Percentiles rank a stretch among this genome's conserved stretches.
These are phyloP conservation scores for Scaptodrosophila lebanonensis DNA, from an alignment of 1,140 invertebrate genomes.

Conservation along the genomic window DNA sequence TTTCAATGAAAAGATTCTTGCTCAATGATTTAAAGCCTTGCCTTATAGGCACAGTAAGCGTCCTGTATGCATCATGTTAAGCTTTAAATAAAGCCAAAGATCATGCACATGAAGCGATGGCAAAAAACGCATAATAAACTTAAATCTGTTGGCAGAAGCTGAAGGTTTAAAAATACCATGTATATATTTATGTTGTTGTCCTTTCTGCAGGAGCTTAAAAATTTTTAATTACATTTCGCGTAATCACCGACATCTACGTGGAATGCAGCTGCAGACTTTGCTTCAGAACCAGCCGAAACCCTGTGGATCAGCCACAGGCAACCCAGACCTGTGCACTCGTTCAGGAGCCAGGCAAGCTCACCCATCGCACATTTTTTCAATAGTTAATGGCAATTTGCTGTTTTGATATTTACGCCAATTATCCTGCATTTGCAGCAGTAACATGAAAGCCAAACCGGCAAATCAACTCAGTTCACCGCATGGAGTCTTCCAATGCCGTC, in stretches of 20 bases:
- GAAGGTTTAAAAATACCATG: slow-evolving; percentile 49
- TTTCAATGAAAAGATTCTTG: no score
- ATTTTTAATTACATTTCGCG: slow-evolving; percentile 74
- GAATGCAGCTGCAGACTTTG: background rate
- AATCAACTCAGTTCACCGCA: slow-evolving; percentile 24
- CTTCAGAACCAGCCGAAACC: background rate
- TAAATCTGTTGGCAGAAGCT: slow-evolving; percentile 21
- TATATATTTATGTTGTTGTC: slow-evolving; percentile 33
- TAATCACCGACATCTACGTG: slow-evolving; percentile 67
- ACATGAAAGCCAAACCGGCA: slow-evolving; percentile 38
- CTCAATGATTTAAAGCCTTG: no score
- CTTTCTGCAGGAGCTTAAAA: slow-evolving; percentile 51
- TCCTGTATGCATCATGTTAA: slow-evolving; percentile 42
- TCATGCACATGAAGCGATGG: slow-evolving; percentile 20
- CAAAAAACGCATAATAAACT: slow-evolving; percentile 14
- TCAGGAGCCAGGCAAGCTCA: slow-evolving; percentile 17
- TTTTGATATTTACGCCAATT: slow-evolving; percentile 76
- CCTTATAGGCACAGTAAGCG: no score
- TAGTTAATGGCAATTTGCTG: slow-evolving; percentile 75
- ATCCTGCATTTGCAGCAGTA: slow-evolving; percentile 51
- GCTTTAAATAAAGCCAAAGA: slow-evolving; percentile 34
- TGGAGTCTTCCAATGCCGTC: slow-evolving; percentile 9
- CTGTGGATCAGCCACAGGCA: background rate
- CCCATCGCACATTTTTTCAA: slow-evolving; percentile 66
- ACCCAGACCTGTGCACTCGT: slow-evolving; percentile 33